A percentile compares a stretch with the other conserved stretches of the same genome.
These are phyloP conservation scores for Spilogale gracilis DNA, from an alignment of 2,113 vertebrate genomes.

Conservation along the genomic window DNA sequence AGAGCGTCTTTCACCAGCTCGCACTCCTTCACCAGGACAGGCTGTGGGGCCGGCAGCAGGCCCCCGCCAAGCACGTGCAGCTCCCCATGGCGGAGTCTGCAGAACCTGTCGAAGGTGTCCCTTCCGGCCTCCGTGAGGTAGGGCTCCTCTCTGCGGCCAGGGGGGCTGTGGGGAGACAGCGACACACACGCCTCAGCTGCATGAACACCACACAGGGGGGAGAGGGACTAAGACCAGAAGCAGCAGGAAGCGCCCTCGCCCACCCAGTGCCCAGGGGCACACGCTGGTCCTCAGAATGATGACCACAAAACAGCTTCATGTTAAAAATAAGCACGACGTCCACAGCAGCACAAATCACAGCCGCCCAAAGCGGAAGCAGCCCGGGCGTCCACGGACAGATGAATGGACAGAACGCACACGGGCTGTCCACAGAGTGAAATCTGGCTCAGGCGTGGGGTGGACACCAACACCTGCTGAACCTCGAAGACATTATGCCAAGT, in stretches of 20 bases:
- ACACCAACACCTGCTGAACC: neutral
- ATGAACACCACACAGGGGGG: neutral
- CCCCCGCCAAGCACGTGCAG: constrained; percentile 90
- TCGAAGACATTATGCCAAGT: fast-evolving
- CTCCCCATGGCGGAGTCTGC: constrained; percentile 92
- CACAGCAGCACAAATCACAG: neutral
- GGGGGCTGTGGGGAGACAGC: constrained; percentile 88
- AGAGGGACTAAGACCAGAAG: neutral
- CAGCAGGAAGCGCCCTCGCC: neutral
- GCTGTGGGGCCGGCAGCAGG: constrained; percentile 88
- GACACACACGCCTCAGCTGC: fast-evolving
- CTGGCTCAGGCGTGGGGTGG: neutral
- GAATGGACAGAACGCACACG: fast-evolving
- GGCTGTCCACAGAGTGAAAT: fast-evolving
- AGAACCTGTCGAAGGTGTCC: constrained; percentile 95
- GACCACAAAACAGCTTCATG: fast-evolving
- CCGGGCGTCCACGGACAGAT: fast-evolving
- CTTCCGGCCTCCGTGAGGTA: constrained; percentile 96
- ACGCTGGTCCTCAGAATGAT: fast-evolving
- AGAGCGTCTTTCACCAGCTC: constrained; percentile 96
- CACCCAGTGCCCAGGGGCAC: neutral
- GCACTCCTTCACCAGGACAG: constrained; percentile 91
- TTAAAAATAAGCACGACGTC: neutral
- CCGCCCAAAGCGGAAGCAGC: no score
- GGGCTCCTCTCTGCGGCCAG: constrained; percentile 93